Evolutionary conservation across 2,888 invertebrate genomes (phyloP).

Genomic region (Carabus problematicus): DNA sequence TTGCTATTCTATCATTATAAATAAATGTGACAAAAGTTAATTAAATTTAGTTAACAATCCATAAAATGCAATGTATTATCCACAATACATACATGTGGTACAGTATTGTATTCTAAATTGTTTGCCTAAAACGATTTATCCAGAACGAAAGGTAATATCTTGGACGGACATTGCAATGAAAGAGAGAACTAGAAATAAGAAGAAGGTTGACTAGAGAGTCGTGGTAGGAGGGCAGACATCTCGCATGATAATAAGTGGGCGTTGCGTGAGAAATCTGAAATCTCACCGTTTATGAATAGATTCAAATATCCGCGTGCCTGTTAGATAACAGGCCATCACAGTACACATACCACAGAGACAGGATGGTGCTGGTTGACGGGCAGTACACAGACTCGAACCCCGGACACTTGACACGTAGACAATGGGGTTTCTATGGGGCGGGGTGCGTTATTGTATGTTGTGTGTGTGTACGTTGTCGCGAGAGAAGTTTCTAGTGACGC

Average conservation of each 20-base stretch:
- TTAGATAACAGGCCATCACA: slow-evolving; percentile 6
- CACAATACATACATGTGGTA: too few species aligned
- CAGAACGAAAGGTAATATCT: slow-evolving; percentile 6
- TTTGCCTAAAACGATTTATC: too few species aligned
- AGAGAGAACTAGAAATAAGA: neutral
- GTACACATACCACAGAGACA: neutral
- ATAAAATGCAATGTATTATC: too few species aligned
- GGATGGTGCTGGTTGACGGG: slow-evolving; percentile 21
- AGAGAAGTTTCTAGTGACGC: slow-evolving; percentile 12
- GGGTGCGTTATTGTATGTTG: slow-evolving; percentile 19
- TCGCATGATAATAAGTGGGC: slow-evolving; percentile 30
- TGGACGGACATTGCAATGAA: neutral
- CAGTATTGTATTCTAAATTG: too few species aligned
- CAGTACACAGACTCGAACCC: slow-evolving; percentile 25
- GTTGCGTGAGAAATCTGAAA: slow-evolving; percentile 30
- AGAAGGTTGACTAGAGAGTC: too few species aligned
- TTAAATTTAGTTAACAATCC: too few species aligned
- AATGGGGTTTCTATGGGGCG: slow-evolving; percentile 15
- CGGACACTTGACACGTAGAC: slow-evolving; percentile 28
- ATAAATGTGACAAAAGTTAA: too few species aligned
- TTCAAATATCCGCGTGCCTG: slow-evolving; percentile 9
- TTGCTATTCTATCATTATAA: too few species aligned
- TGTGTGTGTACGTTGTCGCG: too few species aligned
- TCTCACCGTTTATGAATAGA: slow-evolving; percentile 31
- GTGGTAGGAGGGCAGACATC: neutral